phyloP scores from a whole-genome alignment of 2,113 vertebrate genomes.

The Pteruthius melanotis region DNA sequence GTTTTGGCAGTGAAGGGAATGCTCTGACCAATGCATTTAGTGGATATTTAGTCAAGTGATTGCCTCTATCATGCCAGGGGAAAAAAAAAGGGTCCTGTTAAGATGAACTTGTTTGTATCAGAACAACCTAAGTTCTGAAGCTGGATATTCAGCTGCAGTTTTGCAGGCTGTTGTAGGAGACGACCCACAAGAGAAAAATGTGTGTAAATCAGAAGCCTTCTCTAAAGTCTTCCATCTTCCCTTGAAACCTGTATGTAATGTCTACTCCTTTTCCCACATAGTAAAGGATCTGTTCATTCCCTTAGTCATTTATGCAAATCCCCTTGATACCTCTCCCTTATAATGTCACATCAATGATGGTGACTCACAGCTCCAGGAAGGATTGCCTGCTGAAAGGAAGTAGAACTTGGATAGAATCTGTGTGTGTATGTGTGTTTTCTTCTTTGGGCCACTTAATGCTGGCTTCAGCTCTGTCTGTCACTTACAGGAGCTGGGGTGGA shows the following conservation, averaged over 20 bases:
- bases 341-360: conserved; percentile 29
- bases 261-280: conserved; percentile 30
- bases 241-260: background rate
- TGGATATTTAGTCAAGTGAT: background rate
- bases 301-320: conserved; percentile 59
- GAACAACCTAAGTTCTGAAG: background rate
- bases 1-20: conserved; percentile 12
- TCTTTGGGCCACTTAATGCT: background rate
- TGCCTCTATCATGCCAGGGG: background rate
- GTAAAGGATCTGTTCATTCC: conserved; percentile 43
- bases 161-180: background rate
- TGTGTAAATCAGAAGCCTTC: background rate
- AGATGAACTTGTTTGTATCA: background rate
- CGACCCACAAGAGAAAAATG: background rate
- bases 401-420: background rate
- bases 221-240: background rate
- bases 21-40: background rate
- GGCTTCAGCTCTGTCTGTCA: background rate
- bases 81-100: background rate
- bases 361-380: conserved; percentile 57
- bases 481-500: background rate
- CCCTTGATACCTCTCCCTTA: conserved; percentile 29
- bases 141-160: background rate
- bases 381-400: background rate
- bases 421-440: background rate